These are phyloP conservation scores for Gobio occitaniae DNA, from an alignment of 2,797 vertebrate genomes.

Conservation along the genomic window DNA sequence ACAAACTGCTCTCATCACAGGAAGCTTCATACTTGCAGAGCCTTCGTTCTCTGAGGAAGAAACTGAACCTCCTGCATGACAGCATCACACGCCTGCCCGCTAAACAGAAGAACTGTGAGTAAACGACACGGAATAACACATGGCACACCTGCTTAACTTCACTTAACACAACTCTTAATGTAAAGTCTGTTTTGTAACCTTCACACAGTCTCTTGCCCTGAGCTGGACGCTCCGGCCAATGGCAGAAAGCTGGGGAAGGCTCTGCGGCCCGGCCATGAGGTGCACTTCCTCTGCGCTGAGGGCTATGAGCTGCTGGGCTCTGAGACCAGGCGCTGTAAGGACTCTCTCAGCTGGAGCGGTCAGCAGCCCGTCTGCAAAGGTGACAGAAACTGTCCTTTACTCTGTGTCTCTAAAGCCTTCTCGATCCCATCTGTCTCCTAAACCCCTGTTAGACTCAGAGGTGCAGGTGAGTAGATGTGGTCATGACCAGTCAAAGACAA, in stretches of 20 bases:
- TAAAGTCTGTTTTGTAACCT: constrained; percentile 1
- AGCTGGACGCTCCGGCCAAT: constrained; percentile 72
- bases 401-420: neutral
- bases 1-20: constrained; percentile 85
- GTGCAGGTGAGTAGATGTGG: no score
- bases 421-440: neutral
- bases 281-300: constrained; percentile 83
- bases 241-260: constrained; percentile 83
- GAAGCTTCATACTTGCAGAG: constrained; percentile 83
- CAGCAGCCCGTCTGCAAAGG: constrained; percentile 82
- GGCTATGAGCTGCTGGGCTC: constrained; percentile 84
- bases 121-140: neutral
- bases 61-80: constrained; percentile 83
- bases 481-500: no score
- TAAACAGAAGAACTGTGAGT: constrained; percentile 76
- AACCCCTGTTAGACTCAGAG: neutral
- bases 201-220: constrained; percentile 79
- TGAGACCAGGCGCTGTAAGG: constrained; percentile 82
- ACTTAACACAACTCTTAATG: neutral
- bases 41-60: constrained; percentile 79
- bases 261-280: constrained; percentile 77
- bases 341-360: constrained; percentile 83
- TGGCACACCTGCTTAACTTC: neutral
- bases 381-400: constrained; percentile 59
- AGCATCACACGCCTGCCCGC: constrained; percentile 64